Base-by-base conservation (phyloP, 2,113 vertebrate species). In the Arizona elegans region DNA sequence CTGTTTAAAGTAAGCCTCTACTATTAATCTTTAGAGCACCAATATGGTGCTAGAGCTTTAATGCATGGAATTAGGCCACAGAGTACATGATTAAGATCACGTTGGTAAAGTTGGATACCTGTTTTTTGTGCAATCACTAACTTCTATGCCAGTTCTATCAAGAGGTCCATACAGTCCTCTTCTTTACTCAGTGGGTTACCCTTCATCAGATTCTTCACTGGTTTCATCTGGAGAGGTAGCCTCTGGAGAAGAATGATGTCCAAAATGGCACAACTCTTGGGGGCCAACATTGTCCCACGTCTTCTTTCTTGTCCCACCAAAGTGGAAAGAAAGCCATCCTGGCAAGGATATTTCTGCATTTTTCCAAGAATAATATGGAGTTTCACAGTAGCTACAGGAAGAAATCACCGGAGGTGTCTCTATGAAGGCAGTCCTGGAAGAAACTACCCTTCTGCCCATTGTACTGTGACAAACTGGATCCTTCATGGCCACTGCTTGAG, bases 341-440 rank as follows among this genome's bases (percentile, higher is more conserved):
- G 62, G n/a, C 65, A 88, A 23, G 29, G 21, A 33, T 0, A 29
- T 29, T 10, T n/a, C 70, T 5, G 1, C 3, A 24, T 91, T 87
- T 38, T 7, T 90, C 55, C 29, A 1, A 0, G 86, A 23, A 29
- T 86, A 0, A 3, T 0, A 0, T 0, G 6, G 33, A 24, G 1
- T 6, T 1, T 90, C 11, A 0, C 0, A 58, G 1, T 0, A 38
- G 81, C 47, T 29, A 13, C 47, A 58, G 5, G 0, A 0, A 0
- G 90, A 52, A 88, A 23, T 75, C 2, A 24, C 17, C 1, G 0
- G 2, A 1, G 0, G 11, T 1, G 0, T 0, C 10, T 26, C 2
- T 1, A 0, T 7, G 0, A 50, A 12, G 0, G 8, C 23, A 0
- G 3, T 0, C 1, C 0, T 23, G 1, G 17, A 75, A 56, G 85